These are phyloP conservation scores for Hypena proboscidalis DNA, from an alignment of 2,888 invertebrate species.

Conservation along the genomic window DNA sequence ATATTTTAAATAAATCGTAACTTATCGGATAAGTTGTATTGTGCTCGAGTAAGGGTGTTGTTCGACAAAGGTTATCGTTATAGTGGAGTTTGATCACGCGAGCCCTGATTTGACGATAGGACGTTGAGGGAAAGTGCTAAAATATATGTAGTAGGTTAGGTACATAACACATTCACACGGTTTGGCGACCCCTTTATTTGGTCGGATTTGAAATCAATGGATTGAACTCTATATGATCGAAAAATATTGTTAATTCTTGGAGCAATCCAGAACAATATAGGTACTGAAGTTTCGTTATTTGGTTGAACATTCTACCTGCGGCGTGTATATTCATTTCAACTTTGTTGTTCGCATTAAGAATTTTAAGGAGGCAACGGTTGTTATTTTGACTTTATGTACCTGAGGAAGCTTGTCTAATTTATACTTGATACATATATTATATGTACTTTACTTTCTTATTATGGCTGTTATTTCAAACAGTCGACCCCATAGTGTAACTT, in stretches of 20 bases:
- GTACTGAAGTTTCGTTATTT: slow-evolving; percentile 8
- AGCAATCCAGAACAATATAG: slow-evolving; percentile 6
- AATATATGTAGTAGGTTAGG: slow-evolving; percentile 29
- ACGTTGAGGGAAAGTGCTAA: slow-evolving; percentile 27
- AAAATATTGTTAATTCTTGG: slow-evolving; percentile 9
- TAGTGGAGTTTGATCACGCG: slow-evolving; percentile 31
- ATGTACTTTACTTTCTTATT: no score
- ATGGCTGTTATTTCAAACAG: no score
- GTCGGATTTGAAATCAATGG: slow-evolving; percentile 38
- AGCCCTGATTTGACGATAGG: slow-evolving; percentile 27
- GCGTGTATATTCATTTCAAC: slow-evolving; percentile 4
- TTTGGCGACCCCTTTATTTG: slow-evolving; percentile 33
- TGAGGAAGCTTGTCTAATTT: no score
- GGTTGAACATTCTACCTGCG: slow-evolving; percentile 6
- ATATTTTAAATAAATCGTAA: no score
- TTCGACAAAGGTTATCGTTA: slow-evolving; percentile 41
- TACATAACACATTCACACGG: no score
- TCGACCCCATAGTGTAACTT: not conserved
- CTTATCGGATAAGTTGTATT: slow-evolving; percentile 43
- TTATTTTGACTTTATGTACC: slow-evolving; percentile 5
- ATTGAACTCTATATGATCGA: slow-evolving; percentile 27
- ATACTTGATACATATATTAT: no score
- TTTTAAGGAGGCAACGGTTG: slow-evolving; percentile 11
- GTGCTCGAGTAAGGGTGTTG: slow-evolving; percentile 31
- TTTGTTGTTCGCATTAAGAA: slow-evolving; percentile 9